Conservation (phyloP, 2,888 invertebrate genomes). For the Xestoiulus laeticollis region DNA sequence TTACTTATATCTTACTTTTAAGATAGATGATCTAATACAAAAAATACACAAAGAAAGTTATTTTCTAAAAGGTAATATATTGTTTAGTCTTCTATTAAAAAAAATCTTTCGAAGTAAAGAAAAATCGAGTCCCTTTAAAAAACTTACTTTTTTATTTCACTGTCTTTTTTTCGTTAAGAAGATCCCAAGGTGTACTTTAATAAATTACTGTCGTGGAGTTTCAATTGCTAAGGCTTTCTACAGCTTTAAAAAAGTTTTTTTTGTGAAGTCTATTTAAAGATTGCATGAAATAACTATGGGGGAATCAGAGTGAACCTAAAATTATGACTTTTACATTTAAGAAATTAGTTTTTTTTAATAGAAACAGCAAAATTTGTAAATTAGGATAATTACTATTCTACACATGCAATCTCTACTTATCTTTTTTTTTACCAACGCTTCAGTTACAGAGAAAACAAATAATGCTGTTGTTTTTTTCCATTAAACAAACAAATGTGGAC, state of each 20-base stretch:
- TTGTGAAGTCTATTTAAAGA: neutral
- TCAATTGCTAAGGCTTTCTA: neutral
- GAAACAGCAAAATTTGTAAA: no score
- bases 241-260: neutral
- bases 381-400: no score
- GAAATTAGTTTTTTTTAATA: no score
- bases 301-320: no score
- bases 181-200: neutral
- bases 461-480: no score
- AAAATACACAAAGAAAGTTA: neutral
- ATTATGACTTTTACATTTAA: no score
- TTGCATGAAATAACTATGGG: no score
- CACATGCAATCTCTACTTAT: no score
- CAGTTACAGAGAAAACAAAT: no score
- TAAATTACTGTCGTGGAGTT: neutral
- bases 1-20: neutral
- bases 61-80: neutral
- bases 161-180: neutral
- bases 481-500: neutral
- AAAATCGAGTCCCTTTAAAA: neutral
- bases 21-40: conserved; percentile 27
- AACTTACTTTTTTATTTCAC: neutral
- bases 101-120: neutral
- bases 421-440: no score
- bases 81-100: neutral